Evolutionary conservation across 2,113 vertebrate genomes (phyloP).

Genomic region (Vireo altiloquus): DNA sequence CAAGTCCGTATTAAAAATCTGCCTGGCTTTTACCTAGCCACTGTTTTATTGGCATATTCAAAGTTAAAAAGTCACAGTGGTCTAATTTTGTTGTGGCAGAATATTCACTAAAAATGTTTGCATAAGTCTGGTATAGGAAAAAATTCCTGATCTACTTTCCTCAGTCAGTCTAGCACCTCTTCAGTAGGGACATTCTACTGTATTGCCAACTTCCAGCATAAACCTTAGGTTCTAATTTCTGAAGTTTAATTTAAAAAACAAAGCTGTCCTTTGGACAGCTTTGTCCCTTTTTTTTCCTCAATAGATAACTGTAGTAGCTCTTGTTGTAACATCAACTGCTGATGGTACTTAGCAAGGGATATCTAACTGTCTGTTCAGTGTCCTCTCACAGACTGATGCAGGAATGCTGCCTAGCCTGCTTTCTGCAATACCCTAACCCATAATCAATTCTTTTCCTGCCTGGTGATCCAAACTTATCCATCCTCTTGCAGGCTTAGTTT

Average conservation of each 20-base stretch:
- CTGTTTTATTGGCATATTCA: not conserved
- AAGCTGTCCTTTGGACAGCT: not conserved
- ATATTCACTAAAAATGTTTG: not conserved
- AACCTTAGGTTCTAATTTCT: not conserved
- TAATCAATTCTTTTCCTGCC: not conserved
- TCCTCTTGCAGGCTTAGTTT: not conserved
- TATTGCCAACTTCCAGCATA: not conserved
- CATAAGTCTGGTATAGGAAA: not conserved
- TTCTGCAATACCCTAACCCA: not conserved
- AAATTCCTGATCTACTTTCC: not conserved
- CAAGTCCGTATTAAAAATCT: not conserved
- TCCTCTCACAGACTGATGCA: not conserved
- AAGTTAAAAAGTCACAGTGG: not conserved
- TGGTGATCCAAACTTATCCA: not conserved
- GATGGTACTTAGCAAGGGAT: not conserved
- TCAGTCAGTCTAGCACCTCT: not conserved
- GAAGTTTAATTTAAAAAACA: not conserved
- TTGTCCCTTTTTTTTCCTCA: not conserved
- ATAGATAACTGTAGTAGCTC: not conserved
- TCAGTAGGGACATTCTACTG: not conserved
- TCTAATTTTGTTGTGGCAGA: not conserved
- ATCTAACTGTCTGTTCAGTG: not conserved
- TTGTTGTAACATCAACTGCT: not conserved
- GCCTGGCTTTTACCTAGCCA: not conserved
- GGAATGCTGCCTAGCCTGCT: not conserved